These are phyloP conservation scores for Periophthalmus magnuspinnatus DNA, from an alignment of 2,797 vertebrate species.

Conservation along the genomic window DNA sequence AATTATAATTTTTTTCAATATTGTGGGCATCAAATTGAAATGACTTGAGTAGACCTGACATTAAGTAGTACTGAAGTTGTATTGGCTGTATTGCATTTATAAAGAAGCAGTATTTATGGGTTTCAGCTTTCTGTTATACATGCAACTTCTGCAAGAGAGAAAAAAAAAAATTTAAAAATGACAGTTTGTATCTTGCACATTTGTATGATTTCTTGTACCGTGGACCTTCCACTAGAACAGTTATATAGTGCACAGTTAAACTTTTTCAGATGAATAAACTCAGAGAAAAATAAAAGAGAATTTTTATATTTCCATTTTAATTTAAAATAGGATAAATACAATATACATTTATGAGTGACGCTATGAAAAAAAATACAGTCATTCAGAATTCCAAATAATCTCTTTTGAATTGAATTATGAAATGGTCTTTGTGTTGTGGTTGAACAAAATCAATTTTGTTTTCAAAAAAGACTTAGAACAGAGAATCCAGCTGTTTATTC, in stretches of 20 bases:
- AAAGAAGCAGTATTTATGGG: too few relatives aligned
- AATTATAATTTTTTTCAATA: not conserved
- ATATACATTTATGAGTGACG: not conserved
- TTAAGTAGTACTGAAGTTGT: not conserved
- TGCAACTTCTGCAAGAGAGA: too few relatives aligned
- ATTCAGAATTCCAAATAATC: not conserved
- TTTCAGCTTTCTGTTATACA: too few relatives aligned
- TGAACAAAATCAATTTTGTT: constrained; percentile 1
- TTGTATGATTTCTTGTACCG: too few relatives aligned
- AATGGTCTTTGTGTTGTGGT: not conserved
- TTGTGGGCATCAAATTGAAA: not conserved
- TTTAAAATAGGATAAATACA: not conserved
- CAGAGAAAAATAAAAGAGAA: too few relatives aligned
- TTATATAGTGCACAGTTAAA: too few relatives aligned
- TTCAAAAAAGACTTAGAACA: not conserved
- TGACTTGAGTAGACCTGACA: not conserved
- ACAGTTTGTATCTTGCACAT: too few relatives aligned
- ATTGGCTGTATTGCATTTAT: not conserved
- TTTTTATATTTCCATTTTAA: not conserved
- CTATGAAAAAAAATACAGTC: not conserved
- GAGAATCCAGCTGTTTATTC: constrained; percentile 4
- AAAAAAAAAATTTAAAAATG: too few relatives aligned
- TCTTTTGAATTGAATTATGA: constrained; percentile 1
- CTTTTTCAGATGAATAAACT: too few relatives aligned
- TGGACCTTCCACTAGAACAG: too few relatives aligned